Base-by-base conservation (phyloP, 2,888 invertebrate genomes). In the Brachypterus glaber region DNA sequence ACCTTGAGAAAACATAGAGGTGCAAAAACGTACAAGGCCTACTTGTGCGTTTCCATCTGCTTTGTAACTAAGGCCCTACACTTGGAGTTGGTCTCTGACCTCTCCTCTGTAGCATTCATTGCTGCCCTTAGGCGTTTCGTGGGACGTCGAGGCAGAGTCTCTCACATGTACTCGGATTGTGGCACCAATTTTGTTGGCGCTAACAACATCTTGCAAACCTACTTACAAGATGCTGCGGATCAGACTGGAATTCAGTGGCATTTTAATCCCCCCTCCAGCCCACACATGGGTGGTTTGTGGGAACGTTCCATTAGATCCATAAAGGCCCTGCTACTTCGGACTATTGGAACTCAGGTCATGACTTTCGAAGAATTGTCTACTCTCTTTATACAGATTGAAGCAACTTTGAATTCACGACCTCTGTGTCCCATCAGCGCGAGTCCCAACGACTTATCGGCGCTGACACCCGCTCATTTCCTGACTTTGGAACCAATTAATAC, bases 281-380 rank as follows among this genome's bases (percentile, higher is more conserved):
- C 56, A 2, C 50, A 58, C 35, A 52, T 55, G 27, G 58, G 57
- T 1, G 60, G 59, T 4, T 27, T 57, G 3, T 55, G 53, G 53
- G 58, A 61, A 30, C 45, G 51, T 7, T 52, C 49, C 7, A 44
- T 59, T 1, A 55, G 54, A 35, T 48, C 48, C 1, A 40, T 49
- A 0, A 60, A 61, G 43, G 37, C 31, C 27, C 56, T 55, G 35
- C 29, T 59, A 16, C 33, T 33, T 9, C 40, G 50, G 8, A 37
- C 54, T 3, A 35, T 53, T 5, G 49, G 53, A 1, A 41, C 45
- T 11, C 21, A 35, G 4, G 41, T 40, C 7, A 25, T 57, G 3
- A 59, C 50, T 7, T 53, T 39, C 29, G 57, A 61, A 38, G 55
- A 62, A 32, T 48, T 58, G 14, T 11, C 43, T 3, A 61, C 58